These are phyloP conservation scores for Catocala nupta DNA, from an alignment of 2,888 invertebrate species.

Conservation along the genomic window DNA sequence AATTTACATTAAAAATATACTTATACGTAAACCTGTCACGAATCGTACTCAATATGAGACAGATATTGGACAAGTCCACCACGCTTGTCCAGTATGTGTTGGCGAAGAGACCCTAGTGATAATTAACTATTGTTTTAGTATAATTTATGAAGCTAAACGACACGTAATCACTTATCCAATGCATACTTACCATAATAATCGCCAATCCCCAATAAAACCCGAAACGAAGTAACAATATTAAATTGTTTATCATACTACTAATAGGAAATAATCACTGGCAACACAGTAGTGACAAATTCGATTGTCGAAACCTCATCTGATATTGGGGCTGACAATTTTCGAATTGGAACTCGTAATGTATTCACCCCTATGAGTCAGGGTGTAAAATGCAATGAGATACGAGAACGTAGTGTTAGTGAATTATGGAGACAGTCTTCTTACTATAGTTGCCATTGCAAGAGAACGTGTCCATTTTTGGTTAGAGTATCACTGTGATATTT, in stretches of 20 bases:
- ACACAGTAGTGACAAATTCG: constrained; percentile 75
- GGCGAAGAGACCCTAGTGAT: too few species aligned
- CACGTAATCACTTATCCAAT: too few species aligned
- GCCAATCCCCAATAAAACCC: constrained; percentile 33
- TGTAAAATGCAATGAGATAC: constrained; percentile 46
- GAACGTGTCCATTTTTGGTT: too few species aligned
- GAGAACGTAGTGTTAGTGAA: constrained; percentile 20
- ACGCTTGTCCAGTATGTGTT: too few species aligned
- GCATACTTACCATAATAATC: not conserved
- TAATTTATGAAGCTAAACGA: too few species aligned
- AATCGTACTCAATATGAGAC: too few species aligned
- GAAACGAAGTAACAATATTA: constrained; percentile 37
- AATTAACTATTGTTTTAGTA: too few species aligned
- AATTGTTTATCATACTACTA: constrained; percentile 70
- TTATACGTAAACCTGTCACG: too few species aligned
- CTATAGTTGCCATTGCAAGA: too few species aligned
- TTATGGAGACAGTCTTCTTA: constrained; percentile 41
- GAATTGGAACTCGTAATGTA: constrained; percentile 82
- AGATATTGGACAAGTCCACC: too few species aligned
- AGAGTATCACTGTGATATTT: too few species aligned
- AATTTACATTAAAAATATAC: too few species aligned
- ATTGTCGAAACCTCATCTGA: constrained; percentile 72
- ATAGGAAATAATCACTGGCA: constrained; percentile 80
- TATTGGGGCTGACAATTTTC: constrained; percentile 84
- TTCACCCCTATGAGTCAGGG: constrained; percentile 73